Evolutionary conservation across 1,140 invertebrate genomes (phyloP), one percentile per base, ranked within the genome.

Genomic region (Steinernema feltiae): DNA sequence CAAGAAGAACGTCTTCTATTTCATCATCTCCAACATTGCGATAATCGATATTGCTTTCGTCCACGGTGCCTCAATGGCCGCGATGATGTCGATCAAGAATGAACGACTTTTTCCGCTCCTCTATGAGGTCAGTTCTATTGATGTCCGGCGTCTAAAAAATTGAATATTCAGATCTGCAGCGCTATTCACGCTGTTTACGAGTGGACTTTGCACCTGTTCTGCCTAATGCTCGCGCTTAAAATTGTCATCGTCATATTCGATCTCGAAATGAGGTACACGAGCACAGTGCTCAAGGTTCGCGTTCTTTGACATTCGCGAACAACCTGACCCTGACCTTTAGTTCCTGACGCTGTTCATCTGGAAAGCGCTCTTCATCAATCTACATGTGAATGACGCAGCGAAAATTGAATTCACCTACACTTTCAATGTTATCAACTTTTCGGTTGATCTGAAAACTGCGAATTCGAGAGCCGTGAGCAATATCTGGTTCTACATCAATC

Each of bases 101-200:
- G n/a, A n/a, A n/a, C n/a, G n/a, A n/a, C n/a, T n/a, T n/a, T n/a
- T n/a, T n/a, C n/a, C n/a, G n/a, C n/a, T n/a, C n/a, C n/a, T n/a
- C n/a, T n/a, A n/a, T n/a, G n/a, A n/a, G n/a, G n/a, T n/a, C n/a
- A n/a, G n/a, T n/a, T n/a, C n/a, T n/a, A n/a, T n/a, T n/a, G n/a
- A n/a, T n/a, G n/a, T n/a, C n/a, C n/a, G n/a, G n/a, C n/a, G n/a
- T n/a, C n/a, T n/a, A n/a, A n/a, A n/a, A n/a, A n/a, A n/a, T n/a
- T n/a, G n/a, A n/a, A 63, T 63, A 17, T 63, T 63, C 24, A 63
- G 53, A 63, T 63, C 12, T 3, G 2, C 24, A n/a, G 15, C 53
- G 53, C 53, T 63, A 63, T 63, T 27, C 53, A 63, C 24, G 53
- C 53, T 15, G 53, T 63, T 27, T 63, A 63, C 24, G 53, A 63